Evolutionary conservation across 1,140 invertebrate genomes (phyloP).

Genomic region (Drosophila hydei): DNA sequence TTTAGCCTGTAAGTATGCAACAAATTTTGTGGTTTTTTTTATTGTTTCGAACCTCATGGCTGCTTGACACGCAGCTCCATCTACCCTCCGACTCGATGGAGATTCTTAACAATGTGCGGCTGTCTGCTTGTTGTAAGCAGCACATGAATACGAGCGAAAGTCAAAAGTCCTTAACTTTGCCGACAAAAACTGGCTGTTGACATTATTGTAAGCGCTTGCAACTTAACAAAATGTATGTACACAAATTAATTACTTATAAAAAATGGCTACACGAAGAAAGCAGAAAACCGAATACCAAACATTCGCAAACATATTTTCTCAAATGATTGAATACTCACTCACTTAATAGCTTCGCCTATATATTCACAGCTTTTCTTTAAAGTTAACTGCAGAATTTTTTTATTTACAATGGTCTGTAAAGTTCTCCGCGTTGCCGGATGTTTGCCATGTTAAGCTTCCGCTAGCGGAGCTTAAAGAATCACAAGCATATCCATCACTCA

Average conservation of each 20-base stretch:
- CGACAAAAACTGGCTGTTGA: slow-evolving; percentile 41
- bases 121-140: slow-evolving; percentile 24
- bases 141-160: slow-evolving; percentile 48
- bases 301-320: neutral
- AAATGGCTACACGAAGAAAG: neutral
- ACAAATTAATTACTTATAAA: neutral
- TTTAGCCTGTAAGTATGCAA: slow-evolving; percentile 69
- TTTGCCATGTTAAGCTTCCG: slow-evolving; percentile 45
- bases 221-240: neutral
- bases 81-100: neutral
- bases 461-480: slow-evolving; percentile 8
- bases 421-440: slow-evolving; percentile 27
- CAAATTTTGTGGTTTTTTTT: slow-evolving; percentile 43
- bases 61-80: slow-evolving; percentile 13
- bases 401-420: neutral
- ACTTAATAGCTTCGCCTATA: too few species aligned
- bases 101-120: neutral
- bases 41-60: slow-evolving; percentile 17
- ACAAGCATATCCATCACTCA: slow-evolving; percentile 32
- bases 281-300: too few species aligned
- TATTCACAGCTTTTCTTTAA: too few species aligned
- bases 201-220: slow-evolving; percentile 59
- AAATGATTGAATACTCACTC: too few species aligned
- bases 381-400: neutral
- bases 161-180: slow-evolving; percentile 56